Percentiles rank a stretch among this genome's conserved stretches.
phyloP scores from a whole-genome alignment of 1,140 invertebrate species.

The Tetragnatha versicolor region DNA sequence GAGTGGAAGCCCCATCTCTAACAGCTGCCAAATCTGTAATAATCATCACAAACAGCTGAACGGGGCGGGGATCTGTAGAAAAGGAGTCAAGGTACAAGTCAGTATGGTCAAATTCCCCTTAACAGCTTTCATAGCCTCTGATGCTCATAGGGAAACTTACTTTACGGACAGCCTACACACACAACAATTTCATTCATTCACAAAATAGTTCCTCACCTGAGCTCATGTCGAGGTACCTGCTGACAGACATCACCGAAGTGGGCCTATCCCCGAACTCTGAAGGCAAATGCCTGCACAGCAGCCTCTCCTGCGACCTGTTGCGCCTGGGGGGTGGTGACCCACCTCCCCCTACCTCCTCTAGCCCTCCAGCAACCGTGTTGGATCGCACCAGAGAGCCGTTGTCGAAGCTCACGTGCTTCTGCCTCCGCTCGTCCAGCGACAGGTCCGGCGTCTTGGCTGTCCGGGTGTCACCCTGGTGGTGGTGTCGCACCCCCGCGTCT shows the following conservation, averaged over 20 bases:
- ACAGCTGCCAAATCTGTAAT: too few relatives aligned
- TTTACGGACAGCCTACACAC: too few relatives aligned
- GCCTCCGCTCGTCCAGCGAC: slow-evolving; percentile 61
- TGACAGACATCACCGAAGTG: slow-evolving; percentile 11
- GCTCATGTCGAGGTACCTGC: neutral
- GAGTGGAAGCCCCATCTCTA: too few relatives aligned
- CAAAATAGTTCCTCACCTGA: neutral
- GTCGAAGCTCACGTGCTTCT: slow-evolving; percentile 89
- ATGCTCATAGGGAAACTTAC: too few relatives aligned
- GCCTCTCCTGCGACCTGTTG: slow-evolving; percentile 74
- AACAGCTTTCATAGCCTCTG: too few relatives aligned
- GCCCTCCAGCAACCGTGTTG: slow-evolving; percentile 57
- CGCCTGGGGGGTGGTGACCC: slow-evolving; percentile 56
- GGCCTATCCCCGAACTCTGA: slow-evolving; percentile 42
- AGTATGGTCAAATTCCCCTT: too few relatives aligned
- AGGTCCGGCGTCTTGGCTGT: slow-evolving; percentile 62
- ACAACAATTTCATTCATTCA: too few relatives aligned
- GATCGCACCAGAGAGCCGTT: slow-evolving; percentile 58
- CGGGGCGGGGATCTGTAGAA: too few relatives aligned
- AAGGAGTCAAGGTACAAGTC: too few relatives aligned
- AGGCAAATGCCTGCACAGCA: slow-evolving; percentile 68
- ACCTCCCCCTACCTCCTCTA: slow-evolving; percentile 55
- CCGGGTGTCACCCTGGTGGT: slow-evolving; percentile 8
- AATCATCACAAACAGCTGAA: too few relatives aligned
- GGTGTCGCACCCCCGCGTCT: slow-evolving; percentile 27